Conservation (phyloP, 2,888 invertebrate species). For the Ceratothoa steindachneri region DNA sequence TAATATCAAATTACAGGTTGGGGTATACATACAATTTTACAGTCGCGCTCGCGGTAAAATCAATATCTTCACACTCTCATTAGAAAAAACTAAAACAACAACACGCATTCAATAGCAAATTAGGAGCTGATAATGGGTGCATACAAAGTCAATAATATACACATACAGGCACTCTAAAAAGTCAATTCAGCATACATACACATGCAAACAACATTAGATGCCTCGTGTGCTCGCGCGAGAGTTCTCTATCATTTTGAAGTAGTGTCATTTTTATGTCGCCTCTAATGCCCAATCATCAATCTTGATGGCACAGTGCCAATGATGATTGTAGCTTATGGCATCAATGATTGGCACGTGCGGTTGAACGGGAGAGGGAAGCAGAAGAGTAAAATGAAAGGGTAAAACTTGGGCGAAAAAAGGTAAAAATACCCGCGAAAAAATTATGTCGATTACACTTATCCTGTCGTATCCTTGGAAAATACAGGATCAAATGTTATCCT, state of each 20-base stretch:
- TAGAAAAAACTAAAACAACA: not conserved
- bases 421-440: too few relatives aligned
- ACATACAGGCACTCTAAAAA: not conserved
- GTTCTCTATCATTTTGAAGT: constrained; percentile 12
- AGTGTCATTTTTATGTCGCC: constrained; percentile 12
- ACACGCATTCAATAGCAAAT: not conserved
- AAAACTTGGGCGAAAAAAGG: not conserved
- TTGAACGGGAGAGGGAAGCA: not conserved
- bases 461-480: too few relatives aligned
- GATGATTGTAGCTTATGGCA: constrained; percentile 6
- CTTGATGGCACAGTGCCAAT: constrained; percentile 1
- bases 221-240: not conserved
- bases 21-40: not conserved
- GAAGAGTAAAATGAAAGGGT: not conserved
- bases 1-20: not conserved
- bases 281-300: constrained; percentile 13
- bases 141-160: not conserved
- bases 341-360: constrained; percentile 5
- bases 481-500: too few relatives aligned
- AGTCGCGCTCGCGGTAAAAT: not conserved
- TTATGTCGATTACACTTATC: too few relatives aligned
- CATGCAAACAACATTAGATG: not conserved
- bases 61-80: not conserved
- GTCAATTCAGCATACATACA: not conserved
- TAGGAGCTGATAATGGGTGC: not conserved